Evolutionary conservation across 2,888 invertebrate genomes (phyloP).

Genomic region (Antheraea yamamai): DNA sequence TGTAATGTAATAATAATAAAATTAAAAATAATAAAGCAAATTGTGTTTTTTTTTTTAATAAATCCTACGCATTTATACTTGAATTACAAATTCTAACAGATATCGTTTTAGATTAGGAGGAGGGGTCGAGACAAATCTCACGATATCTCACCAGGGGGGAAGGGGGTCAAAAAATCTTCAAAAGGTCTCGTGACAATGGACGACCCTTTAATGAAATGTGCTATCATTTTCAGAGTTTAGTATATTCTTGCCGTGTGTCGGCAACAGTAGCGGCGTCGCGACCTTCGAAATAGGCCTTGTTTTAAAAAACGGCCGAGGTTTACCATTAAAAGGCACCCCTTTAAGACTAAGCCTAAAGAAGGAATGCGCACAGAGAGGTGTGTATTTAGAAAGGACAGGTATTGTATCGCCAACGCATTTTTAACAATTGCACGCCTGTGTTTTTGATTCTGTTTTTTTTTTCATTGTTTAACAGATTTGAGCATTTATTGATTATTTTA

Average conservation of each 20-base stretch:
- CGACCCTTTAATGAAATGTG: too few relatives aligned
- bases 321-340: slow-evolving; percentile 92
- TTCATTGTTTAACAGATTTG: not conserved
- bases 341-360: slow-evolving; percentile 92
- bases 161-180: too few relatives aligned
- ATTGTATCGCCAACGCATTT: slow-evolving; percentile 84
- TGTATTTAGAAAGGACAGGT: slow-evolving; percentile 85
- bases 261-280: slow-evolving; percentile 93
- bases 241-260: slow-evolving; percentile 92
- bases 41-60: too few relatives aligned
- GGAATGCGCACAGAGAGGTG: slow-evolving; percentile 96
- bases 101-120: too few relatives aligned
- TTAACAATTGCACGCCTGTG: slow-evolving; percentile 76
- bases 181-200: too few relatives aligned
- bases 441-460: slow-evolving; percentile 37
- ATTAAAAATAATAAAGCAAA: too few relatives aligned
- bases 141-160: too few relatives aligned
- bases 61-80: too few relatives aligned
- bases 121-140: too few relatives aligned
- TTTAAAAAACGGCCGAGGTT: slow-evolving; percentile 90
- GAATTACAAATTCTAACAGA: too few relatives aligned
- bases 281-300: slow-evolving; percentile 93
- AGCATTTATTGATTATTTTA: not conserved
- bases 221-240: slow-evolving; percentile 87
- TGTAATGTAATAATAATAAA: too few relatives aligned